Conservation (phyloP, 2,888 invertebrate genomes). For the Sericinus montela region DNA sequence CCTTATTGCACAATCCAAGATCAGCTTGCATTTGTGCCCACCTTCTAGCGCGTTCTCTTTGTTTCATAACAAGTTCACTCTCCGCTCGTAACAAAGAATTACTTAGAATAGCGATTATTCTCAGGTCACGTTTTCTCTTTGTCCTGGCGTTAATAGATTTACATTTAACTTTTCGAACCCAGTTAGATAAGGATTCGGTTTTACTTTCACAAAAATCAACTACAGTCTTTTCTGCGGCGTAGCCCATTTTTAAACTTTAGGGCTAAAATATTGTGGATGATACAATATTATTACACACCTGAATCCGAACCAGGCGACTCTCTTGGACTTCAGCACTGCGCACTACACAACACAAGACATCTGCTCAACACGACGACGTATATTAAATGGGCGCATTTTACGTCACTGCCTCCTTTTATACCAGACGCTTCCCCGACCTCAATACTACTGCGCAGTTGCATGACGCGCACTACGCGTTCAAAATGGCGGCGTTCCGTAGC, state of each 20-base stretch:
- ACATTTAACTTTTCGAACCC: slow-evolving; percentile 82
- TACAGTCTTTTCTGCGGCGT: slow-evolving; percentile 65
- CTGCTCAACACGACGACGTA: slow-evolving; percentile 45
- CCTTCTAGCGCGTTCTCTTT: slow-evolving; percentile 79
- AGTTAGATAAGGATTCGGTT: slow-evolving; percentile 78
- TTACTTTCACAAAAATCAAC: slow-evolving; percentile 77
- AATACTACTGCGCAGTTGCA: slow-evolving; percentile 51
- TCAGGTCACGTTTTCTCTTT: slow-evolving; percentile 79
- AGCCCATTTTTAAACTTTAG: slow-evolving; percentile 57
- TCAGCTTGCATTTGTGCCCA: slow-evolving; percentile 80
- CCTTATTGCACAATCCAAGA: slow-evolving; percentile 64
- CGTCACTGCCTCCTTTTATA: slow-evolving; percentile 61
- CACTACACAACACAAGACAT: slow-evolving; percentile 62
- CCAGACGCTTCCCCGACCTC: slow-evolving; percentile 33
- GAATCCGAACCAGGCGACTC: slow-evolving; percentile 66
- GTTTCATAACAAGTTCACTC: slow-evolving; percentile 79
- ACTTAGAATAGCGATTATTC: slow-evolving; percentile 82
- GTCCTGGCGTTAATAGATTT: slow-evolving; percentile 80
- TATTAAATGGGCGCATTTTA: slow-evolving; percentile 45
- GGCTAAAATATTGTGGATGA: slow-evolving; percentile 52
- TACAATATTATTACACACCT: slow-evolving; percentile 73
- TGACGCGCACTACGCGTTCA: too few species aligned
- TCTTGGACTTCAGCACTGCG: slow-evolving; percentile 39
- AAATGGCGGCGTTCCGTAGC: slow-evolving; percentile 60
- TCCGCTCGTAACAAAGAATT: slow-evolving; percentile 80